A percentile compares a stretch with the other conserved stretches of the same genome.
These are phyloP conservation scores for Halocynthia roretzi DNA, from an alignment of 23 tunicate genomes.

Conservation along the genomic window DNA sequence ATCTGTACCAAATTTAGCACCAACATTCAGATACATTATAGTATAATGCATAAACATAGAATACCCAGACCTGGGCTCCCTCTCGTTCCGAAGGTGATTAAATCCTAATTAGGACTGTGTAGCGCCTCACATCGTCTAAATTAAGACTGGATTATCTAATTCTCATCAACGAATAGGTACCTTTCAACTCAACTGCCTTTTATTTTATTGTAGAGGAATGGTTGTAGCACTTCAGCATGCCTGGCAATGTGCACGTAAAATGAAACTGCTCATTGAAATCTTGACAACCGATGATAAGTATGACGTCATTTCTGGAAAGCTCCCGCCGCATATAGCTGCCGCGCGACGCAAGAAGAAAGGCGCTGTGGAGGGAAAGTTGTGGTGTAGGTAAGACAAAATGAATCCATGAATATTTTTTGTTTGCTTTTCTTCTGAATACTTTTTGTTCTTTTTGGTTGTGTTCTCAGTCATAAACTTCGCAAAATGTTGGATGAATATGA, in stretches of 20 bases:
- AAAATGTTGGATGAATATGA: conserved; percentile 30
- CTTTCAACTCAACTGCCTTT: background rate
- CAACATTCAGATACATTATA: too few relatives aligned
- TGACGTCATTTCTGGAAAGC: conserved; percentile 58
- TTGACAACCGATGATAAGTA: conserved; percentile 45
- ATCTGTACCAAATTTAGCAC: too few relatives aligned
- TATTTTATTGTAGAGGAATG: conserved; percentile 13
- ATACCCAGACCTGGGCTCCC: too few relatives aligned
- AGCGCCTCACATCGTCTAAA: too few relatives aligned
- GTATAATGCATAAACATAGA: too few relatives aligned
- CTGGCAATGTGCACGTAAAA: conserved; percentile 39
- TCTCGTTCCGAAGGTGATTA: too few relatives aligned
- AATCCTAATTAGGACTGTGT: too few relatives aligned
- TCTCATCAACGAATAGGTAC: too few relatives aligned
- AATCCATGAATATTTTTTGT: background rate
- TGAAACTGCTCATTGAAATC: conserved; percentile 31
- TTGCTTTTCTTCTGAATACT: background rate
- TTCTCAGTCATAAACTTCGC: conserved; percentile 21
- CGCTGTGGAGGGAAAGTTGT: conserved; percentile 11
- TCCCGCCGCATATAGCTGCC: conserved; percentile 40
- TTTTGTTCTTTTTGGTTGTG: background rate
- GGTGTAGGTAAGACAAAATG: conserved; percentile 39
- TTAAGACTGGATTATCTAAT: too few relatives aligned
- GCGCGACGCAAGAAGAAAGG: conserved; percentile 8
- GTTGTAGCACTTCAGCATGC: conserved; percentile 26